Percentiles rank a stretch among this genome's conserved stretches.
These are phyloP conservation scores for Beris morrisii DNA, from an alignment of 2,888 invertebrate species.

Conservation along the genomic window DNA sequence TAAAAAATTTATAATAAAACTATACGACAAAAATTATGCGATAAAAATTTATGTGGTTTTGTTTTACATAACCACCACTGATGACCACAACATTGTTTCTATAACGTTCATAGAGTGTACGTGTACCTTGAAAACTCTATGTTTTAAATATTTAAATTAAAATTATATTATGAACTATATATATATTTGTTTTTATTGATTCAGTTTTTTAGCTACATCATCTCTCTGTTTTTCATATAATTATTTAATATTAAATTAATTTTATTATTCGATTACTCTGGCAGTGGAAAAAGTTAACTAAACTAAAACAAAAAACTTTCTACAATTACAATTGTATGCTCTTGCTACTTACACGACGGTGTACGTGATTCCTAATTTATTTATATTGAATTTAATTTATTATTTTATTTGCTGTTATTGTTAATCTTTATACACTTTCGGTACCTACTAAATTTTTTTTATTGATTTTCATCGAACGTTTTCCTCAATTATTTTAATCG, in stretches of 20 bases:
- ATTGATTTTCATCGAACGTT: no score
- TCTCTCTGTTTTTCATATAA: background rate
- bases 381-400: no score
- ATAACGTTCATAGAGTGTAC: no score
- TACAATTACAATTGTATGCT: conserved; percentile 13
- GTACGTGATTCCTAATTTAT: no score
- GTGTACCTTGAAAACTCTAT: no score
- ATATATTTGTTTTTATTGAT: background rate
- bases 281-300: conserved; percentile 37
- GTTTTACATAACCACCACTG: no score
- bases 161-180: conserved; percentile 2
- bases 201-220: no score
- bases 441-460: conserved; percentile 2
- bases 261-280: conserved; percentile 30
- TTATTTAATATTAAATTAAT: conserved; percentile 25
- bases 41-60: conserved; percentile 30
- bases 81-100: no score
- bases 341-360: conserved; percentile 11
- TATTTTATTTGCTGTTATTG: no score
- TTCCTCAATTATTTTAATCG: no score
- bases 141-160: no score
- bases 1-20: conserved; percentile 10
- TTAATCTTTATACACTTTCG: conserved; percentile 23
- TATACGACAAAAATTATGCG: conserved; percentile 32
- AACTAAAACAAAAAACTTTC: conserved; percentile 7